Evolutionary conservation across 2,113 vertebrate genomes (phyloP).

Genomic region (Lampris megalopsis): DNA sequence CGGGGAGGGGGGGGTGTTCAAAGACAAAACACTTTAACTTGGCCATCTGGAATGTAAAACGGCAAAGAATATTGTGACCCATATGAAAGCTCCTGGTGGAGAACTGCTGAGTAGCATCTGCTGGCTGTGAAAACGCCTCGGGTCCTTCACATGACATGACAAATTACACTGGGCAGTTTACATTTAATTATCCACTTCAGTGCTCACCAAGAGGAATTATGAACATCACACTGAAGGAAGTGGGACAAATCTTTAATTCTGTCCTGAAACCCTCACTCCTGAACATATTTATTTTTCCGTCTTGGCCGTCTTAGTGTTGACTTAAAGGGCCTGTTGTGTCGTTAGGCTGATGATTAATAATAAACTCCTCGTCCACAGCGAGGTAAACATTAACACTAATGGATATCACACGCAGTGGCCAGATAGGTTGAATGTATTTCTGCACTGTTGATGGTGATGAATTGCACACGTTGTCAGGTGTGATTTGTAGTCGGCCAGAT

Average conservation of each 20-base stretch:
- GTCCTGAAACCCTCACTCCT: slow-evolving; percentile 31
- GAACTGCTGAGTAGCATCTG: slow-evolving; percentile 85
- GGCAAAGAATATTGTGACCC: slow-evolving; percentile 79
- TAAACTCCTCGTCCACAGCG: background rate
- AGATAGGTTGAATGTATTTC: background rate
- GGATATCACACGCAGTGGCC: background rate
- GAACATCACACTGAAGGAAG: slow-evolving; percentile 16
- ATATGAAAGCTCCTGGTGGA: slow-evolving; percentile 76
- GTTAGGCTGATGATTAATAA: background rate
- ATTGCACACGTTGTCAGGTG: slow-evolving; percentile 30
- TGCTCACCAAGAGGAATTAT: slow-evolving; percentile 63
- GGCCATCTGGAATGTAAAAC: slow-evolving; percentile 76
- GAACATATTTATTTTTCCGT: background rate
- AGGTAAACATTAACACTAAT: background rate
- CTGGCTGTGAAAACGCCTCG: slow-evolving; percentile 76
- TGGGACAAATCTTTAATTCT: slow-evolving; percentile 33
- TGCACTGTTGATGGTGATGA: slow-evolving; percentile 36
- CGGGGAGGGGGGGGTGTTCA: slow-evolving; percentile 58
- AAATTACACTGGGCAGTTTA: slow-evolving; percentile 83
- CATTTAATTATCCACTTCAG: slow-evolving; percentile 84
- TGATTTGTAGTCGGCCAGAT: slow-evolving; percentile 48
- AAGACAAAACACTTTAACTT: slow-evolving; percentile 60
- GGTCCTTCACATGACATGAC: slow-evolving; percentile 82
- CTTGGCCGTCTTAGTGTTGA: slow-evolving; percentile 27
- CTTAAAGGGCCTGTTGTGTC: slow-evolving; percentile 22